Conservation (phyloP, 2,888 invertebrate genomes). For the Trichogramma evanescens region DNA sequence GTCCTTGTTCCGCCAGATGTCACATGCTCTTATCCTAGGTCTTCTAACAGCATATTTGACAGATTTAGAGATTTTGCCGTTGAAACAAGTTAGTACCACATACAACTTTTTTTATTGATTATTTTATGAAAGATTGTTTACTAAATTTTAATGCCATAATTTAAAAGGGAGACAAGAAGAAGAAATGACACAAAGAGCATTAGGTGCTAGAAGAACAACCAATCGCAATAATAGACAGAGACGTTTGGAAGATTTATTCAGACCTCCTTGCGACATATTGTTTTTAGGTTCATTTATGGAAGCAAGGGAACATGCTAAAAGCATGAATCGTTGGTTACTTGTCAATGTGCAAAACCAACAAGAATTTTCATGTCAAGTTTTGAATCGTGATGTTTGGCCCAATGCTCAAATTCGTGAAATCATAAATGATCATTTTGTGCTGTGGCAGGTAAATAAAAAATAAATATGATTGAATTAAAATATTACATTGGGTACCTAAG, state of each 20-base stretch:
- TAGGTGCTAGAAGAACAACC: constrained; percentile 33
- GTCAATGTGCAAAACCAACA: constrained; percentile 65
- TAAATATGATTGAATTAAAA: not conserved
- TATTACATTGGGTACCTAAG: not conserved
- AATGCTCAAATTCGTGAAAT: constrained; percentile 55
- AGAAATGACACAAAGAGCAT: constrained; percentile 40
- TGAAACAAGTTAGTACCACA: constrained; percentile 37
- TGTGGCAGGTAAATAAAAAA: constrained; percentile 57
- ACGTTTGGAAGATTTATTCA: constrained; percentile 61
- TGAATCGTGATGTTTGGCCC: constrained; percentile 68
- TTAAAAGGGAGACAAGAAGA: constrained; percentile 42
- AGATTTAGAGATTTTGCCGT: constrained; percentile 44
- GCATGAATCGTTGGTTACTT: constrained; percentile 59
- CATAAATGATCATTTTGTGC: constrained; percentile 58
- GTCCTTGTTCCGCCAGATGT: constrained; percentile 40
- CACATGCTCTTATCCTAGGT: constrained; percentile 36
- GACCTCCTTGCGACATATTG: constrained; percentile 62
- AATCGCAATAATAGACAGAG: constrained; percentile 43
- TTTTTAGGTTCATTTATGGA: constrained; percentile 56
- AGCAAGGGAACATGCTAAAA: constrained; percentile 54
- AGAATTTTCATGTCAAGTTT: constrained; percentile 62
- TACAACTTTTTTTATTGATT: not conserved
- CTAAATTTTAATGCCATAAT: not conserved
- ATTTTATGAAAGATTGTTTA: not conserved
- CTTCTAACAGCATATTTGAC: constrained; percentile 41